Base-by-base conservation (phyloP, 1,140 invertebrate species). In the Trichonephila clavipes region DNA sequence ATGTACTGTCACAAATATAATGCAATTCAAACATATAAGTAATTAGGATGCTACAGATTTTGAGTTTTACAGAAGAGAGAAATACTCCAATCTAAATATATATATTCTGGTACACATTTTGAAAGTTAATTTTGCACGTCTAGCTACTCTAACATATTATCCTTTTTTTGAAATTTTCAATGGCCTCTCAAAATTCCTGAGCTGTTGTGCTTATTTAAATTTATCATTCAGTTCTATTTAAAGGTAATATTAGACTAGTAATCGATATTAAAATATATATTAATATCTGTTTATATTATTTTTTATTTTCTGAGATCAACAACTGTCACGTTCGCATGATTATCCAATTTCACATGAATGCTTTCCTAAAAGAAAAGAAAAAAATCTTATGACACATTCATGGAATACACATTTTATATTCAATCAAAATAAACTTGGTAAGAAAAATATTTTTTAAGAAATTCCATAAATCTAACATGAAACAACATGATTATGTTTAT, bases 291-390 rank as follows among this genome's bases (percentile, higher is more conserved):
- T 40, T 40, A 40, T 24, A 51, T 24, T 90, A 24, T 21, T 92
- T 21, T 92, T 92, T 44, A 94, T 40, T 94, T 94, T 59, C 92
- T 94, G 59, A 94, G 86, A 89, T 94, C 92, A 82, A 94, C 81
- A 81, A 94, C 92, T 19, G 40, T 94, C n/a, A 89, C 59, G 14
- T 59, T 66, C 18, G 87, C 61, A 19, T 83, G 34, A 83, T 82
- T 62, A 66, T 89, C 87, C 59, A 94, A 44, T 83, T 89, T 89
- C 19, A 94, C 87, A 66, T 94, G 92, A 21, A 64, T 66, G 85
- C 92, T 83, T 85, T 94, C 92, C 92, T 94, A 62, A 34, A 88
- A 94, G 69, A 40, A 86, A 59, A 28, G 28, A 28, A 66, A 69
- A n/a, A 92, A 44, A 24, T n/a, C 6, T n/a, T 16, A 24, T 28